A percentile compares a stretch with the other conserved stretches of the same genome.
Evolutionary conservation across 2,797 vertebrate genomes (phyloP).

Genomic region (Carduelis carduelis): DNA sequence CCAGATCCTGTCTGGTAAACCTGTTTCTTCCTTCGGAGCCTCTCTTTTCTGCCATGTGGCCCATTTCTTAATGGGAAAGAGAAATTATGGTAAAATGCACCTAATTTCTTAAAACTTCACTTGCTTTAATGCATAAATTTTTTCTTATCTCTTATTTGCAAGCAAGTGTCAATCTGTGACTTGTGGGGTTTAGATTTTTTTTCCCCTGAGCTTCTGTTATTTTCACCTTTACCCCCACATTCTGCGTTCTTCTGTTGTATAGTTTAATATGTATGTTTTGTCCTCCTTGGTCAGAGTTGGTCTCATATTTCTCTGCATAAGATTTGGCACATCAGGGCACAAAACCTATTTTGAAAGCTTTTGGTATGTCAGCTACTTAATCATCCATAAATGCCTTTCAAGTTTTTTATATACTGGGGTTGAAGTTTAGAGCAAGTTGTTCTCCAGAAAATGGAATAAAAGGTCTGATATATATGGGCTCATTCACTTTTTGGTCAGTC

Average conservation of each 20-base stretch:
- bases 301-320: not conserved
- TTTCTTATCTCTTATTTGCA: not conserved
- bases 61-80: not conserved
- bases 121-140: not conserved
- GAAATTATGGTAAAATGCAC: not conserved
- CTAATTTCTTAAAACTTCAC: accelerated
- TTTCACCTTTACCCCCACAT: not conserved
- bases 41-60: not conserved
- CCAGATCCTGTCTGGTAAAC: not conserved
- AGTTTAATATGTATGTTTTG: not conserved
- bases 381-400: not conserved
- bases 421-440: not conserved
- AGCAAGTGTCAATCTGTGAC: not conserved
- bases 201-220: not conserved
- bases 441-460: not conserved
- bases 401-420: not conserved
- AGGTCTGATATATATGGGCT: not conserved
- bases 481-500: not conserved
- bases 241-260: not conserved
- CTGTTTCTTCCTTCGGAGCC: not conserved
- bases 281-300: not conserved
- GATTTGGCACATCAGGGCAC: not conserved
- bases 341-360: not conserved
- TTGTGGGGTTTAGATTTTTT: not conserved
- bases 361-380: not conserved